These are phyloP conservation scores for Onthophagus sagittarius DNA, from an alignment of 2,888 invertebrate genomes.

Conservation along the genomic window DNA sequence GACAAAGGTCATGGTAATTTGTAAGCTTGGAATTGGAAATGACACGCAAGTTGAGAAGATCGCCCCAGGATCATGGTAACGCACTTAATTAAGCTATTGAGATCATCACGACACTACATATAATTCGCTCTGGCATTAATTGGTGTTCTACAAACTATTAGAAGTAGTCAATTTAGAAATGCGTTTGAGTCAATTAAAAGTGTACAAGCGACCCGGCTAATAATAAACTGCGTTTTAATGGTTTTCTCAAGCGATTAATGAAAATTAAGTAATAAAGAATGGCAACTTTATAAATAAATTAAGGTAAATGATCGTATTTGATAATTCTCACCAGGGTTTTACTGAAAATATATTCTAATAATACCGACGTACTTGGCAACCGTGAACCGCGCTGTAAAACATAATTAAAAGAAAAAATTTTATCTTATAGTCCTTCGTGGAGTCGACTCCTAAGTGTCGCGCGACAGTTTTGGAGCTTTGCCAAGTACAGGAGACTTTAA, in stretches of 20 bases:
- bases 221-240: no score
- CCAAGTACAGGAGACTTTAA: background rate
- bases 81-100: background rate
- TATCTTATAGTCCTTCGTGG: background rate
- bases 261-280: background rate
- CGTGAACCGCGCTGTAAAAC: background rate
- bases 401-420: slow-evolving; percentile 10
- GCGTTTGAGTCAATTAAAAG: background rate
- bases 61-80: background rate
- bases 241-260: no score
- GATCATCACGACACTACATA: background rate
- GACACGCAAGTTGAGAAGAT: background rate
- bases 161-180: background rate
- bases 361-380: slow-evolving; percentile 9
- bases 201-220: background rate
- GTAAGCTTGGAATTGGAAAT: background rate
- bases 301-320: background rate
- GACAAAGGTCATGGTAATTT: background rate
- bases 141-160: background rate
- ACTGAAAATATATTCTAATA: slow-evolving; percentile 9
- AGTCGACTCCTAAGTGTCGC: background rate
- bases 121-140: background rate
- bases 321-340: background rate
- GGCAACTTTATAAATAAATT: background rate
- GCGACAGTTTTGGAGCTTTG: background rate